Evolutionary conservation across 2,888 invertebrate species (phyloP).

Genomic region (Drosophila infuscata): DNA sequence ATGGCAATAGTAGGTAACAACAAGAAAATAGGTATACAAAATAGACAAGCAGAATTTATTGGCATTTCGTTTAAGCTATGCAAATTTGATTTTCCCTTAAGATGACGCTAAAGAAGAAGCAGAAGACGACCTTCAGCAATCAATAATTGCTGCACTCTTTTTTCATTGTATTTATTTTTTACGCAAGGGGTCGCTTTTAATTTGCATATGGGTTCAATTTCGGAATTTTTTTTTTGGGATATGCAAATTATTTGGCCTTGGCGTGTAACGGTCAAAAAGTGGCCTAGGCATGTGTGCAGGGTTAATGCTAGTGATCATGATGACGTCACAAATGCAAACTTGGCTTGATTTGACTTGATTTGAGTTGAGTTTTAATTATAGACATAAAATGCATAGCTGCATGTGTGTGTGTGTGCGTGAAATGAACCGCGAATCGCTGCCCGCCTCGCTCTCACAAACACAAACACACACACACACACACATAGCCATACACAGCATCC

Average conservation of each 20-base stretch:
- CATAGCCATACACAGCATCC: slow-evolving; percentile 45
- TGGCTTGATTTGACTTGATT: not conserved
- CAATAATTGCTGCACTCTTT: slow-evolving; percentile 51
- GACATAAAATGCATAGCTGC: not conserved
- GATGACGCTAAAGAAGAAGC: not conserved
- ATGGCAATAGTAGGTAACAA: slow-evolving; percentile 44
- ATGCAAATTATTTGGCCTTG: slow-evolving; percentile 56
- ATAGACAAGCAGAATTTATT: slow-evolving; percentile 46
- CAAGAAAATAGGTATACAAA: not conserved
- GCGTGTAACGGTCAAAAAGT: slow-evolving; percentile 41
- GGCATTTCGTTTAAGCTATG: slow-evolving; percentile 55
- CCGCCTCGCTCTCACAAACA: slow-evolving; percentile 10
- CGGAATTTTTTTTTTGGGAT: slow-evolving; percentile 13
- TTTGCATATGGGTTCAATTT: slow-evolving; percentile 46
- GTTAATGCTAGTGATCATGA: not conserved
- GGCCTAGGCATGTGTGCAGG: not conserved
- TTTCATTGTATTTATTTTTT: slow-evolving; percentile 3
- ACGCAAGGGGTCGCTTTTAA: slow-evolving; percentile 30
- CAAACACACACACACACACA: slow-evolving; percentile 1
- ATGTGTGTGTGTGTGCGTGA: slow-evolving; percentile 21
- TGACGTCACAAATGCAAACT: slow-evolving; percentile 24
- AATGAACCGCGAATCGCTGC: slow-evolving; percentile 47
- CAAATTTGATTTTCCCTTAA: slow-evolving; percentile 42
- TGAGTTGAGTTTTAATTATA: slow-evolving; percentile 10
- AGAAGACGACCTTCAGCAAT: slow-evolving; percentile 45